Conservation (phyloP, 2,797 vertebrate species). For the Pelochelys cantorii region DNA sequence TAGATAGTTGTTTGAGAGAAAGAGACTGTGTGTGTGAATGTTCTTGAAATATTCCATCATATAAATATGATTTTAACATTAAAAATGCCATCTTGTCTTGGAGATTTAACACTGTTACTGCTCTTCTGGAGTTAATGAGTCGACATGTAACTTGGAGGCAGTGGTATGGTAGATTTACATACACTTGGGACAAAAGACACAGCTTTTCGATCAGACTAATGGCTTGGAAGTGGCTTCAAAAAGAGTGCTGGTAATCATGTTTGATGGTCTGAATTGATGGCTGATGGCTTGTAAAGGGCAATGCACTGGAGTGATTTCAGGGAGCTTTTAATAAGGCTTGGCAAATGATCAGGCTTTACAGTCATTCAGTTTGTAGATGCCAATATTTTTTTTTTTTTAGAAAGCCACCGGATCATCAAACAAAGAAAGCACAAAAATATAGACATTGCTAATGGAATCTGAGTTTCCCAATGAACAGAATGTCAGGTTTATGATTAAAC, state of each 20-base stretch:
- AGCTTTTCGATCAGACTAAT: conserved; percentile 67
- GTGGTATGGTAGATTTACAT: conserved; percentile 8
- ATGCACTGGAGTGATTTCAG: conserved; percentile 49
- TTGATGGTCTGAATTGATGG: conserved; percentile 72
- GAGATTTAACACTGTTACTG: neutral
- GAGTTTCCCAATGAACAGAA: neutral
- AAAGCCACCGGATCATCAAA: neutral
- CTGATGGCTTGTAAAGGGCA: conserved; percentile 74
- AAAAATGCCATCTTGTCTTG: neutral
- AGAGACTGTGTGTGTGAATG: neutral
- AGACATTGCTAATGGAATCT: neutral
- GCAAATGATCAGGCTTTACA: conserved; percentile 63
- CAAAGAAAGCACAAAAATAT: neutral
- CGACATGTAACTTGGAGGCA: neutral
- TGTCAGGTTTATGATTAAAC: neutral
- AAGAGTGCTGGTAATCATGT: conserved; percentile 59
- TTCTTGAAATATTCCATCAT: neutral
- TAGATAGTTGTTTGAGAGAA: neutral
- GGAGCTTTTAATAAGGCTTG: conserved; percentile 76
- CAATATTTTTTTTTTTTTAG: conserved; percentile 13
- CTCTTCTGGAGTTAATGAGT: conserved; percentile 3
- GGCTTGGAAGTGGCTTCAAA: conserved; percentile 63
- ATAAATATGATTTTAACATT: neutral
- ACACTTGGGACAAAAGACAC: conserved; percentile 28
- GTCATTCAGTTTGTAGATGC: conserved; percentile 38